These are phyloP conservation scores for Odontesthes bonariensis DNA, from an alignment of 2,113 vertebrate genomes.

Conservation along the genomic window DNA sequence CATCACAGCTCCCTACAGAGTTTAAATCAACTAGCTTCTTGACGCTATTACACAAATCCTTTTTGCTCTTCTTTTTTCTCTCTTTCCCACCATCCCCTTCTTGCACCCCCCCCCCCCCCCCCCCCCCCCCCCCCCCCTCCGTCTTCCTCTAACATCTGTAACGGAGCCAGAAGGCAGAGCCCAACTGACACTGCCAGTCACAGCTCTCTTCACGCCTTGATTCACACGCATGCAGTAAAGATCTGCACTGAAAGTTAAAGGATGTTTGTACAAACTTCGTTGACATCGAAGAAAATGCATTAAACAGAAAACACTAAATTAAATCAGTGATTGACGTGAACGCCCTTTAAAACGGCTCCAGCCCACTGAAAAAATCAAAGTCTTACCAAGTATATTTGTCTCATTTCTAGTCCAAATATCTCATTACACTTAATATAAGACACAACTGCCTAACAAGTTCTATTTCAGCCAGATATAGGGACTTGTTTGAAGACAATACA, in stretches of 20 bases:
- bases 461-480: no score
- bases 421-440: no score
- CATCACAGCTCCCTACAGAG: not conserved
- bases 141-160: slow-evolving; percentile 40
- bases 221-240: slow-evolving; percentile 23
- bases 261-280: not conserved
- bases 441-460: no score
- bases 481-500: no score
- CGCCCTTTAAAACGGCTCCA: not conserved
- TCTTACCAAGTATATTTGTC: no score
- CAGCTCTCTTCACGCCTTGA: slow-evolving; percentile 37
- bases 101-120: slow-evolving; percentile 19
- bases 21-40: not conserved
- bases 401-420: no score
- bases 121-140: slow-evolving; percentile 34
- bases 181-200: slow-evolving; percentile 65
- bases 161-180: slow-evolving; percentile 57
- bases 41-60: not conserved
- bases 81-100: not conserved
- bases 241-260: not conserved
- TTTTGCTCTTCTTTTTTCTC: not conserved
- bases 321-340: not conserved
- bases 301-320: not conserved
- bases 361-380: no score
- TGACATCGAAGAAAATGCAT: not conserved